Percentiles rank a stretch among this genome's conserved stretches.
Evolutionary conservation across 2,797 vertebrate genomes (phyloP).

Genomic region (Xiphorhynchus erythropygius): DNA sequence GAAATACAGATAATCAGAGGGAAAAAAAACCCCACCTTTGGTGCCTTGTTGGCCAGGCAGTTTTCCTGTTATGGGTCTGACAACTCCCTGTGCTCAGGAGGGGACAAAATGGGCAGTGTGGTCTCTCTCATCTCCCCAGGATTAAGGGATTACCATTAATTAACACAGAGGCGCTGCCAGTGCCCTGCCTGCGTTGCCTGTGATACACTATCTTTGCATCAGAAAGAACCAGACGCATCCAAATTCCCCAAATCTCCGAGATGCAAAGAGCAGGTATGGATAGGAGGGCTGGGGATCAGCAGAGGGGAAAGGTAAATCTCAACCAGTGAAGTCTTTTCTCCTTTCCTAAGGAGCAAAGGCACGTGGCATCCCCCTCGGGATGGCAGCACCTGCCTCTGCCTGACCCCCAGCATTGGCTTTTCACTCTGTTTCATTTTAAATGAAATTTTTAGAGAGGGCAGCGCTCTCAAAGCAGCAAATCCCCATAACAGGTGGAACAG

Average conservation of each 20-base stretch:
- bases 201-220: conserved; percentile 89
- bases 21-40: accelerated
- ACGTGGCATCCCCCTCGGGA: accelerated
- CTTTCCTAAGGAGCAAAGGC: background rate
- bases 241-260: background rate
- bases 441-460: background rate
- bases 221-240: conserved; percentile 73
- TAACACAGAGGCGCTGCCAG: conserved; percentile 84
- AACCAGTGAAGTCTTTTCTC: background rate
- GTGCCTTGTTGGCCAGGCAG: background rate
- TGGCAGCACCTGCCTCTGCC: background rate
- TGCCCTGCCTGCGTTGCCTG: conserved; percentile 84
- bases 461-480: background rate
- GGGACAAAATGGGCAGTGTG: conserved; percentile 59
- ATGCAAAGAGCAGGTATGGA: background rate
- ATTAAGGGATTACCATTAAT: conserved; percentile 96
- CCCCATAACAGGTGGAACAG: background rate
- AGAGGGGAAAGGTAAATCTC: background rate
- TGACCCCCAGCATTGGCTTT: background rate
- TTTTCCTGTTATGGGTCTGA: background rate
- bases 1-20: background rate
- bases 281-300: background rate
- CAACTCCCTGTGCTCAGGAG: background rate
- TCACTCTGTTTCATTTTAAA: background rate
- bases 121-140: conserved; percentile 79